Conservation (phyloP, 2,113 vertebrate genomes). For the Myanophis thanlyinensis region DNA sequence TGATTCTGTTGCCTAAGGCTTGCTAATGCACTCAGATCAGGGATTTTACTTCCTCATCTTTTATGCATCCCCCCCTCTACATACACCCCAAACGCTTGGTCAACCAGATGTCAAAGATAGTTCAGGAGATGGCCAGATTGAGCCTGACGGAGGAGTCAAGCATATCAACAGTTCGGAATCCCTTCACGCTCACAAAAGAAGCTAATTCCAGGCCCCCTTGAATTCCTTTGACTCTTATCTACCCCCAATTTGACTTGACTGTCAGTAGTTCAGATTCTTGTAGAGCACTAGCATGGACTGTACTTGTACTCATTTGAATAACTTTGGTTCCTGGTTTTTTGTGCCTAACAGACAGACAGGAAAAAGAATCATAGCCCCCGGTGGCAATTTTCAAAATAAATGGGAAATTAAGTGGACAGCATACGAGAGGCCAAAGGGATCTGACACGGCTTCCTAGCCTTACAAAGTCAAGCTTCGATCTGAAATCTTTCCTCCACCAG, state of each 20-base stretch:
- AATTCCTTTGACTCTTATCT: not conserved
- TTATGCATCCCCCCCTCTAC: not conserved
- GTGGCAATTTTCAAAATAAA: not conserved
- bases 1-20: not conserved
- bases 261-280: not conserved
- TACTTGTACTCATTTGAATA: not conserved
- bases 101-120: not conserved
- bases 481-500: not conserved
- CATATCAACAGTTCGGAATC: not conserved
- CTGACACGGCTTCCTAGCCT: not conserved
- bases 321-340: not conserved
- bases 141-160: not conserved
- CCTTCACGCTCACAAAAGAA: not conserved
- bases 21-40: not conserved
- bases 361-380: not conserved
- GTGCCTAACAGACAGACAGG: not conserved
- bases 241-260: not conserved
- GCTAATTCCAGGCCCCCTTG: not conserved
- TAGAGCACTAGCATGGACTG: not conserved
- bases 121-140: not conserved
- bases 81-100: not conserved
- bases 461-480: not conserved
- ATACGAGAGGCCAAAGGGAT: not conserved
- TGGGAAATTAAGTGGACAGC: not conserved
- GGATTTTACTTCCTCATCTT: not conserved